Evolutionary conservation across 1,140 invertebrate species (phyloP).

Genomic region (Papilio helenus): DNA sequence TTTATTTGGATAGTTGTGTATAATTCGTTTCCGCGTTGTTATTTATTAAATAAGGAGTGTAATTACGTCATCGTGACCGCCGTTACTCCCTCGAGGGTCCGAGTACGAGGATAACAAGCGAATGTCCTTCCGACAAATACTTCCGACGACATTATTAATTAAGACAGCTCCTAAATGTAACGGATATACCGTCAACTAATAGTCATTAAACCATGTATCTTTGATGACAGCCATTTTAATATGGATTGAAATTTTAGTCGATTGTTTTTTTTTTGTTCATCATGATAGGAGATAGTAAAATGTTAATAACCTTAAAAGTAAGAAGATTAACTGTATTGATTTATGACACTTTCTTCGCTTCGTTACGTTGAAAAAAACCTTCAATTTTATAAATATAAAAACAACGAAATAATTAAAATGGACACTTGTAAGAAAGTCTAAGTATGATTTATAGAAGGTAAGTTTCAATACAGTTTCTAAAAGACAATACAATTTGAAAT

Average conservation of each 20-base stretch:
- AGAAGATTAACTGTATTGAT: slow-evolving; percentile 36
- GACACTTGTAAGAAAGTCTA: neutral
- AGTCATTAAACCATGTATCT: too few species aligned
- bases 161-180: neutral
- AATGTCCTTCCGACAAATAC: neutral
- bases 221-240: too few species aligned
- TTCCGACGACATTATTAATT: slow-evolving; percentile 13
- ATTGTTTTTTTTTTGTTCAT: too few species aligned
- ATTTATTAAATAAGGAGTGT: slow-evolving; percentile 17
- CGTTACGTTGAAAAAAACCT: too few species aligned
- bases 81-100: neutral
- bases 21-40: neutral
- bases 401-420: too few species aligned
- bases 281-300: too few species aligned
- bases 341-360: slow-evolving; percentile 5
- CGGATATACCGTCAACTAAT: neutral
- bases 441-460: neutral
- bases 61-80: slow-evolving; percentile 18
- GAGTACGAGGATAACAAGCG: neutral
- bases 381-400: too few species aligned
- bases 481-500: neutral
- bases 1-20: neutral
- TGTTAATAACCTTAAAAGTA: slow-evolving; percentile 28
- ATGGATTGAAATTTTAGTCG: too few species aligned
- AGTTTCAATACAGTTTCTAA: neutral